Conservation (phyloP, 2,113 vertebrate species). For the Sterna hirundo region DNA sequence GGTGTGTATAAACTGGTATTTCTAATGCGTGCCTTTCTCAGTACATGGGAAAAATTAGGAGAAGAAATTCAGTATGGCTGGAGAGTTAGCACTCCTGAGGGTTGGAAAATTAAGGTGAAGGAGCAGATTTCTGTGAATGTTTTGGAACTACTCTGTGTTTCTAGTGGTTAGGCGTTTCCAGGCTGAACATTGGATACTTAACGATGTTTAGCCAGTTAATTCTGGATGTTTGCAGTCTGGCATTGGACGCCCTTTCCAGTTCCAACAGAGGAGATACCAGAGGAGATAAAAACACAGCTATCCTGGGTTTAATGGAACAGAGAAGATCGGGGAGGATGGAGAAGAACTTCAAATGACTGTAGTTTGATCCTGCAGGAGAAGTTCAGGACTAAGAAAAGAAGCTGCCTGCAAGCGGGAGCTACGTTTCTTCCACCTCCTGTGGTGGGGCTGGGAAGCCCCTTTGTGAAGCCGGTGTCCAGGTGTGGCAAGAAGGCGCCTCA, state of each 20-base stretch:
- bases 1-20: neutral
- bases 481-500: neutral
- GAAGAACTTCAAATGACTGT: neutral
- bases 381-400: neutral
- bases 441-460: neutral
- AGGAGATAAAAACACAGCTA: neutral
- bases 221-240: neutral
- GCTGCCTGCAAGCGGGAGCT: fast-evolving
- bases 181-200: neutral
- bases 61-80: neutral
- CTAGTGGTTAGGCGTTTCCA: neutral
- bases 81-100: neutral
- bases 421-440: neutral
- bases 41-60: neutral
- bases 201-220: neutral
- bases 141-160: neutral
- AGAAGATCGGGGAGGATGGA: neutral
- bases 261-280: neutral
- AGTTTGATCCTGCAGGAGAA: neutral
- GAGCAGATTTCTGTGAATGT: neutral
- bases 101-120: neutral
- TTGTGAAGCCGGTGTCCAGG: neutral
- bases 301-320: neutral
- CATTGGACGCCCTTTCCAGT: neutral
- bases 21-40: neutral